Evolutionary conservation across 2,888 invertebrate genomes (phyloP), one percentile per base, ranked within the genome.

Genomic region (Monochamus alternatus): DNA sequence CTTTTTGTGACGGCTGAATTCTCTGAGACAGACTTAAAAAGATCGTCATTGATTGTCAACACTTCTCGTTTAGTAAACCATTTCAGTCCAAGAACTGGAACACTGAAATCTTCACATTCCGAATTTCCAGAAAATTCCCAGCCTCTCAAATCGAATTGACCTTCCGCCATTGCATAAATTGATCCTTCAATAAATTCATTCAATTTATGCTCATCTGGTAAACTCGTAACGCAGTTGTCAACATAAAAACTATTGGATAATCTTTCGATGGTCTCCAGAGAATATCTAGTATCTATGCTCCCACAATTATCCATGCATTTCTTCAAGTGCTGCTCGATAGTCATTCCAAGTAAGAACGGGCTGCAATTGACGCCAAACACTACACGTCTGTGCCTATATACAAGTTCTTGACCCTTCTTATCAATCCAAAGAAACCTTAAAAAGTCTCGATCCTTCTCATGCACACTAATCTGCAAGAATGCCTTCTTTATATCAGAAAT

Each of bases 401-500:
- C 30, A 5, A 55, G 32, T 31, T 72, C 52, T 22, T 72, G 30
- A 30, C 58, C 70, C 44, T 65, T 31, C 14, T 5, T 31, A 47
- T 77, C 66, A 51, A 74, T 52, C 73, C 74, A 77, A n/a, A 71
- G 52, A 44, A 71, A 74, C 10, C 22, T 70, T n/a, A 70, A 22
- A 70, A 38, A 70, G 5, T 70, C 44, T 12, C 70, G 62, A 12
- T 51, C 63, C 52, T 44, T 69, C 14, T 43, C 44, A 5, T 74
- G 43, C 0, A 84, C 63, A 43, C 75, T 75, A n/a, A 86, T 83
- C 76, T 84, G 84, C 22, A 83, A 76, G 71, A 86, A 85, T 3
- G 85, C 84, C 62, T 83, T 83, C 14, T 75, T 62, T n/a, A 86
- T 84, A 66, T 84, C 84, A 8, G 83, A 68, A 4, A 77, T 70